phyloP scores from a whole-genome alignment of 2,113 vertebrate genomes.

The Marmota monax region DNA sequence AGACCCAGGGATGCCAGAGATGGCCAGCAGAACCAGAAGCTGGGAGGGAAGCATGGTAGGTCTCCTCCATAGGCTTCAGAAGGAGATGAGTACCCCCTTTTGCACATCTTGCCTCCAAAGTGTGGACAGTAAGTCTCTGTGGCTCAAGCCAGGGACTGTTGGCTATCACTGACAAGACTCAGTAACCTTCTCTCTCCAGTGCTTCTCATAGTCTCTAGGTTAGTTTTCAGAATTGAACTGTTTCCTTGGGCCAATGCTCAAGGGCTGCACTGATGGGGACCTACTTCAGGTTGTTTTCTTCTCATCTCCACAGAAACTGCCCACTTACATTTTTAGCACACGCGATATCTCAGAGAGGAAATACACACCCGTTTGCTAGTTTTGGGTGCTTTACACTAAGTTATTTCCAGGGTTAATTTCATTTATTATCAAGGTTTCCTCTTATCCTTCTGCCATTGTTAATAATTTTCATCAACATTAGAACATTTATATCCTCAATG shows the following conservation, averaged over 20 bases:
- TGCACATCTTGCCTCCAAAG: neutral
- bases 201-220: neutral
- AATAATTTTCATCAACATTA: slow-evolving; percentile 19
- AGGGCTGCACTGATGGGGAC: neutral
- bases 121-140: rapidly evolving
- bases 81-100: too few species aligned
- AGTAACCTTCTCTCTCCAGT: rapidly evolving
- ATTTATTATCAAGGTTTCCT: neutral
- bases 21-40: neutral
- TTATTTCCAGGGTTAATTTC: neutral
- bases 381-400: neutral
- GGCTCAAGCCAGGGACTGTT: neutral
- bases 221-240: neutral
- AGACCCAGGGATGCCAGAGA: neutral
- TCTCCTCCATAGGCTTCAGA: too few species aligned
- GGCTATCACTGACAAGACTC: neutral
- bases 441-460: neutral
- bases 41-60: rapidly evolving
- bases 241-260: neutral
- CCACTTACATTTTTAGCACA: neutral
- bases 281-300: neutral
- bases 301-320: neutral
- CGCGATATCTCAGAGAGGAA: neutral
- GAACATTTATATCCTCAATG: neutral
- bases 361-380: neutral